Evolutionary conservation across 2,888 invertebrate species (phyloP), one percentile per base, ranked within the genome.

Genomic region (Drosophila acutilabella): DNA sequence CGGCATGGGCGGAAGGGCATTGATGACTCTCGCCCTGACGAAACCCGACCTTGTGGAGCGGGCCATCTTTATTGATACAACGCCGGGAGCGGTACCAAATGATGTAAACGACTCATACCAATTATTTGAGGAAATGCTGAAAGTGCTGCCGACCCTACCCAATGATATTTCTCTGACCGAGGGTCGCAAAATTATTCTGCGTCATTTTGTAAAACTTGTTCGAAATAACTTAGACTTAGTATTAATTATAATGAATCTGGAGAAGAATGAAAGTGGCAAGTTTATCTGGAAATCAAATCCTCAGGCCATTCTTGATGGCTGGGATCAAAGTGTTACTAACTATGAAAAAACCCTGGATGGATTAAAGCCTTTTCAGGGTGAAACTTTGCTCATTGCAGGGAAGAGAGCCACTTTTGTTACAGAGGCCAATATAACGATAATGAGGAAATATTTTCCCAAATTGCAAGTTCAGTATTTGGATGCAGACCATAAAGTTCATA

Each of bases 21-120:
- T 80, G 33, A 80, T 80, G 81, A 75, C 75, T 0, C 38, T 80
- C 26, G 71, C 78, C 1, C 14, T 81, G 14, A 64, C 40, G 4
- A 52, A 50, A 7, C 81, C 80, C 2, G 23, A 64, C 14, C 38
- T 70, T 2, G 78, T 78, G 14, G 74, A 81, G n/a, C n/a, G n/a
- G n/a, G n/a, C n/a, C n/a, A n/a, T n/a, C n/a, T n/a, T n/a, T n/a
- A n/a, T n/a, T n/a, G n/a, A n/a, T n/a, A n/a, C n/a, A n/a, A n/a
- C 81, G 2, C 69, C 74, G 2, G 67, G 61, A 6, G 44, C 18
- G 1, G 10, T 69, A 16, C 71, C 74, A 7, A 11, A n/a, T 0
- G 41, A 53, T 2, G n/a, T 16, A 7, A 16, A 36, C 13, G 30
- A 53, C 0, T 30, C 52, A 2, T 20, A 11, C 3, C 23, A 48